Evolutionary conservation across 2,797 vertebrate species (phyloP), one percentile per base, ranked within the genome.

Genomic region (Mergus octosetaceus): DNA sequence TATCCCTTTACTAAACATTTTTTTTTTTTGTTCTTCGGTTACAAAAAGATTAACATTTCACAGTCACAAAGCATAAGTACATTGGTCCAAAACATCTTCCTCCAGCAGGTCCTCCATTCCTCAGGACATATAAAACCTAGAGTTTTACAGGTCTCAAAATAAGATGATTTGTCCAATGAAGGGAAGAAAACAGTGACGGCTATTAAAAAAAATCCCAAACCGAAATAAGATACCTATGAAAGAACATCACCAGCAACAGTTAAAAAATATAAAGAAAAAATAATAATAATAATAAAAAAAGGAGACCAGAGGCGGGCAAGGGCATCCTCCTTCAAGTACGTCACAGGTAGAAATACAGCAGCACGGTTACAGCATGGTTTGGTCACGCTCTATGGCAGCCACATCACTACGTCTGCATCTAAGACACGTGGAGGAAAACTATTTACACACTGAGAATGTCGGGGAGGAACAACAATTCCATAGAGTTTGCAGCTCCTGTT

Each of bases 21-120:
- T 97, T 97, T 97, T 97, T 97, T 25, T 51, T 51, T 49, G 95
- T 94, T 97, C 96, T 95, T 78, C 95, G 97, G 92, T 97, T 98
- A 98, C 98, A 98, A 99, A 98, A 98, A 98, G 97, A 90, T 97
- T 96, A 97, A 97, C 97, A 97, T 97, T 98, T 98, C 98, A 98
- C 98, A 98, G 98, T 99, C 98, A 99, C 98, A 98, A 98, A 98
- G 96, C 96, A 95, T 95, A 97, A 96, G 88, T 96, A 97, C 95
- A 97, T 79, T 94, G 94, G 97, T 98, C 97, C 92, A 95, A 95
- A 97, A 94, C 83, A 94, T 95, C 92, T 94, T 86, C 90, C 97
- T 97, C 95, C 96, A 97, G 96, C 96, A 97, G 92, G 90, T 90
- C 89, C 41, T 93, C 95, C 74, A 53, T 95, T 97, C 95, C 94